Evolutionary conservation across 2,888 invertebrate genomes (phyloP), one percentile per base, ranked within the genome.

Genomic region (Eupithecia abbreviata): DNA sequence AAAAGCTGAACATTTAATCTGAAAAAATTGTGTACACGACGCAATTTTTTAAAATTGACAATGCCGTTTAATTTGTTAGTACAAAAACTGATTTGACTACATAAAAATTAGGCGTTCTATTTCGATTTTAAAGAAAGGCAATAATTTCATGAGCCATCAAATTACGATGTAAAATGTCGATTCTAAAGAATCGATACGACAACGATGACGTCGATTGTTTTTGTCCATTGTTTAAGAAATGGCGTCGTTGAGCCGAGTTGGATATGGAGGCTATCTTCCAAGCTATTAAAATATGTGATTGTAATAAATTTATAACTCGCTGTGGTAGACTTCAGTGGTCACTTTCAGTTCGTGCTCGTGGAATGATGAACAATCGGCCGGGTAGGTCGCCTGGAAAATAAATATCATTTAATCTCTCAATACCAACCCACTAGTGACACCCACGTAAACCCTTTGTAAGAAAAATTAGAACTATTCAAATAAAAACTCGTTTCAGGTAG

Each of bases 331-430:
- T 93, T 98, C 98, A 70, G 97, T 98, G 75, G 97, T 98, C 47
- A 97, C 97, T 95, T 96, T 97, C 68, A 97, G 90, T 90, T 98
- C 98, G 88, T 98, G 98, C 87, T 97, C 96, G 89, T 98, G 98
- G 95, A 98, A 98, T 2, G 96, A 96, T 45, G 96, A 96, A 85
- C 98, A 98, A 84, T 97, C 96, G 0, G 96, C 96, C 71, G 97
- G 96, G 87, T 97, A 97, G 77, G 96, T 95, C 3, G 93, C 94
- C 97, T 97, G 92, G 58, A 94, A 82, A 18, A 18, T 58, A 90
- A 42, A 72, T 69, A 30, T n/a, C n/a, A n/a, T n/a, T n/a, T n/a
- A n/a, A n/a, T n/a, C n/a, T n/a, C n/a, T n/a, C n/a, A n/a, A n/a
- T n/a, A n/a, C n/a, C n/a, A n/a, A n/a, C n/a, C n/a, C n/a, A n/a